A percentile compares a stretch with the other conserved stretches of the same genome.
phyloP scores from a whole-genome alignment of 2,113 vertebrate genomes.

The Ophiodon elongatus region DNA sequence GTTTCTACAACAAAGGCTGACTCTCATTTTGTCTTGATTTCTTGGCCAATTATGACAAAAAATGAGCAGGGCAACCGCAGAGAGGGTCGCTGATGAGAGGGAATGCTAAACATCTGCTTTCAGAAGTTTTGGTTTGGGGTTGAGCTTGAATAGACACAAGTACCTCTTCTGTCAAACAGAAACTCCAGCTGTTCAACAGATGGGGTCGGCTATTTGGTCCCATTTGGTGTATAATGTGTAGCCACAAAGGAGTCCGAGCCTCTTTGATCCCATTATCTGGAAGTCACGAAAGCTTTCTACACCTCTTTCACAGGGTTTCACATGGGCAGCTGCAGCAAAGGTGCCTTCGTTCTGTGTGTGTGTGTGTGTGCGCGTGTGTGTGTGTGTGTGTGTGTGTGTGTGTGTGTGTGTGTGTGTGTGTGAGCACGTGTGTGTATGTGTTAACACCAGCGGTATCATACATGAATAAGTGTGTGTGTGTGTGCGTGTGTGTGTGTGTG shows the following conservation, averaged over 20 bases:
- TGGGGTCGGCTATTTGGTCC: constrained; percentile 39
- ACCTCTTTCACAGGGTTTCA: constrained; percentile 10
- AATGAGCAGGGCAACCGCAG: constrained; percentile 37
- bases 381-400: constrained; percentile 57
- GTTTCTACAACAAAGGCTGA: constrained; percentile 54
- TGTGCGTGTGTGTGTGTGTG: constrained; percentile 61
- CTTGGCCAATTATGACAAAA: constrained; percentile 59
- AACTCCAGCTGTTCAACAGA: constrained; percentile 67
- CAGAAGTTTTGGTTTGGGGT: constrained; percentile 27
- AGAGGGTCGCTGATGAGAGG: constrained; percentile 32
- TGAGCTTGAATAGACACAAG: constrained; percentile 49
- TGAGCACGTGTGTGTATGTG: no score
- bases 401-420: constrained; percentile 57
- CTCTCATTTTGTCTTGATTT: constrained; percentile 69
- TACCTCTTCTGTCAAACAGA: constrained; percentile 49
- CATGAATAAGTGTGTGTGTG: constrained; percentile 63
- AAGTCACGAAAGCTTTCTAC: constrained; percentile 15
- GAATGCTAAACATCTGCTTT: constrained; percentile 66
- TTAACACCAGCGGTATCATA: constrained; percentile 55
- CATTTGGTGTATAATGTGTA: constrained; percentile 19
- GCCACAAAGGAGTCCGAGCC: constrained; percentile 8
- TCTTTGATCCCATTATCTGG: constrained; percentile 49
- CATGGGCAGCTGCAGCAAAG: constrained; percentile 1
- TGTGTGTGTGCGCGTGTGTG: constrained; percentile 56
- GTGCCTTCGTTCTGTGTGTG: constrained; percentile 47